Evolutionary conservation across 2,113 vertebrate species (phyloP).

Genomic region (Stigmatopora argus): DNA sequence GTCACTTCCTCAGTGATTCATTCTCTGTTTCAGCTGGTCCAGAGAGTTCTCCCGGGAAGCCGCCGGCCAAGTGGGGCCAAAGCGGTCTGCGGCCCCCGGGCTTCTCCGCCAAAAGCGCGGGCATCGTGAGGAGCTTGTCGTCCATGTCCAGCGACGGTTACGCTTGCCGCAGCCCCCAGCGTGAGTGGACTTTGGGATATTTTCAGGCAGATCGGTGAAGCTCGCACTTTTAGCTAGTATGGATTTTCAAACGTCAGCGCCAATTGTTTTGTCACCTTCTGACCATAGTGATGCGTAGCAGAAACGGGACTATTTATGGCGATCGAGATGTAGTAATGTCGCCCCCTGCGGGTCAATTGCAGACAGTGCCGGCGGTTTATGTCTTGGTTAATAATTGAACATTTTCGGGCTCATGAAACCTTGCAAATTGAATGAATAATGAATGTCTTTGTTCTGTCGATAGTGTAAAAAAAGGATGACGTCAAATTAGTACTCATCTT

Average conservation of each 20-base stretch:
- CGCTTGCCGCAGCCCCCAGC: slow-evolving; percentile 63
- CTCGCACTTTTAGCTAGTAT: too few relatives aligned
- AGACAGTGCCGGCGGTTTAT: not conserved
- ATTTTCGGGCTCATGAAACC: not conserved
- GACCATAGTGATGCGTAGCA: too few relatives aligned
- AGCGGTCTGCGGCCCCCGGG: slow-evolving; percentile 89
- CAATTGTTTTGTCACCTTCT: too few relatives aligned
- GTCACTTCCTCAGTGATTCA: too few relatives aligned
- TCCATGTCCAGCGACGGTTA: slow-evolving; percentile 84
- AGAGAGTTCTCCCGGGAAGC: slow-evolving; percentile 72
- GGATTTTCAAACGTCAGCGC: too few relatives aligned
- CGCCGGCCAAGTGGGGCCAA: slow-evolving; percentile 77
- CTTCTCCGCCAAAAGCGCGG: slow-evolving; percentile 81
- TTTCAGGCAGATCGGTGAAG: too few relatives aligned
- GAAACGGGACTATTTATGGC: too few relatives aligned
- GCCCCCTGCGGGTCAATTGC: not conserved
- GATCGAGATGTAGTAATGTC: not conserved
- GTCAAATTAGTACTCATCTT: too few relatives aligned
- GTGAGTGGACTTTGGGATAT: too few relatives aligned
- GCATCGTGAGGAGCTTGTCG: slow-evolving; percentile 83
- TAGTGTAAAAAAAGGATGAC: not conserved
- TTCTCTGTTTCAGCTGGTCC: slow-evolving; percentile 41
- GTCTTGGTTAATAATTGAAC: not conserved
- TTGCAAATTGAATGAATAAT: not conserved
- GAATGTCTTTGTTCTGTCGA: not conserved